Conservation (phyloP, 2,113 vertebrate genomes). For the Caranx melampygus region DNA sequence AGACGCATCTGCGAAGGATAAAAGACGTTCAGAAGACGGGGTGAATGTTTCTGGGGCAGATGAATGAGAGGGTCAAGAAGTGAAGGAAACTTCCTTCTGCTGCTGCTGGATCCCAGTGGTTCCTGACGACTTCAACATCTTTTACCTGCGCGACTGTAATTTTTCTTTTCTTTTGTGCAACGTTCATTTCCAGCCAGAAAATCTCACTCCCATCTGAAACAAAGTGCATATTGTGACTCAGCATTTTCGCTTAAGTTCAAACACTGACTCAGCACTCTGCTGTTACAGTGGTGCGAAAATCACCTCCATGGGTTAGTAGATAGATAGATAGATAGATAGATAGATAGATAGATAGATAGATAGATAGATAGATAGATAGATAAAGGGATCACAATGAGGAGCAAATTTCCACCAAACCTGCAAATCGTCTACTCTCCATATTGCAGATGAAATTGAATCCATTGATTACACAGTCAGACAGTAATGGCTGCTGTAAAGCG, state of each 20-base stretch:
- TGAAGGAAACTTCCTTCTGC: not conserved
- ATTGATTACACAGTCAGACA: not conserved
- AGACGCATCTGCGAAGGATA: constrained; percentile 5
- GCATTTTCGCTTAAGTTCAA: not conserved
- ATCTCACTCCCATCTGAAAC: not conserved
- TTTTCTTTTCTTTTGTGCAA: not conserved
- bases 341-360: not conserved
- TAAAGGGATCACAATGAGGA: too few species aligned
- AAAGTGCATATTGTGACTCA: not conserved
- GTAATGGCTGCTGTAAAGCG: not conserved
- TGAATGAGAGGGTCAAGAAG: constrained; percentile 21
- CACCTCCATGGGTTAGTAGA: not conserved
- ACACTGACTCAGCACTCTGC: constrained; percentile 19
- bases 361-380: not conserved
- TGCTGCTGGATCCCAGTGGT: not conserved
- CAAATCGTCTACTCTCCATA: not conserved
- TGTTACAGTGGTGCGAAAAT: constrained; percentile 3
- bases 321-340: not conserved
- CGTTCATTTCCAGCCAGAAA: not conserved
- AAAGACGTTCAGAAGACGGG: not conserved
- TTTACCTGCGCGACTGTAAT: not conserved
- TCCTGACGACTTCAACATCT: not conserved
- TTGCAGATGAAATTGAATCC: not conserved
- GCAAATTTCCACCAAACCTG: not conserved
- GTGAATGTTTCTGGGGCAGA: not conserved